Conservation (phyloP, 2,888 invertebrate species). For the Lymantria monacha region DNA sequence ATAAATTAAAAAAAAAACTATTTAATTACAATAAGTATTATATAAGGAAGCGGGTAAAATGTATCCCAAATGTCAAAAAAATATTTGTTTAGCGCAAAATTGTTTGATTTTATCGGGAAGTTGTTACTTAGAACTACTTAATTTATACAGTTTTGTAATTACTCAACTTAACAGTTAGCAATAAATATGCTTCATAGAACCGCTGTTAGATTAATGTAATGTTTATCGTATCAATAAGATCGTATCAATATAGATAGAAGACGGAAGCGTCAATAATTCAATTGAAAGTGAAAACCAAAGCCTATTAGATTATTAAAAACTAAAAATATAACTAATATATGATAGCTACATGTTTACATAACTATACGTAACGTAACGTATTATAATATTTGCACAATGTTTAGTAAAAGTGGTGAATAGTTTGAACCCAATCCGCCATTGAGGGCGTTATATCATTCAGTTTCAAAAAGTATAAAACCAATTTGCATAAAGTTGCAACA, state of each 20-base stretch:
- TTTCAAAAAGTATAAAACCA: conserved; percentile 5
- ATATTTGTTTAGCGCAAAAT: too few species aligned
- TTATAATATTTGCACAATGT: conserved; percentile 25
- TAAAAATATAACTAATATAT: conserved; percentile 7
- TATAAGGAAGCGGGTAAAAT: too few species aligned
- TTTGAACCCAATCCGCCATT: conserved; percentile 7
- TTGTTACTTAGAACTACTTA: too few species aligned
- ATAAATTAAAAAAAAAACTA: too few species aligned
- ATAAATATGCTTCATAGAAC: not conserved
- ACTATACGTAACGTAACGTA: conserved; percentile 13
- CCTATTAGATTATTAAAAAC: conserved; percentile 14
- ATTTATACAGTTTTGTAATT: too few species aligned
- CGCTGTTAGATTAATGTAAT: not conserved
- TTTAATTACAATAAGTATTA: too few species aligned
- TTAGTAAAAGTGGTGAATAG: conserved; percentile 29
- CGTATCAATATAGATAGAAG: not conserved
- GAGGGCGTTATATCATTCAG: conserved; percentile 15
- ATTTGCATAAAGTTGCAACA: conserved; percentile 7
- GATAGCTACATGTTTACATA: conserved; percentile 20
- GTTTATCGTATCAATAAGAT: not conserved
- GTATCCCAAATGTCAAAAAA: too few species aligned
- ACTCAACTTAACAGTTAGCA: not conserved
- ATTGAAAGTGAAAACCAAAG: conserved; percentile 19
- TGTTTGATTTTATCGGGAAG: too few species aligned
- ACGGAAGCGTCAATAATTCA: not conserved